Evolutionary conservation across 2,113 vertebrate genomes (phyloP).

Genomic region (Brachirus orientalis): DNA sequence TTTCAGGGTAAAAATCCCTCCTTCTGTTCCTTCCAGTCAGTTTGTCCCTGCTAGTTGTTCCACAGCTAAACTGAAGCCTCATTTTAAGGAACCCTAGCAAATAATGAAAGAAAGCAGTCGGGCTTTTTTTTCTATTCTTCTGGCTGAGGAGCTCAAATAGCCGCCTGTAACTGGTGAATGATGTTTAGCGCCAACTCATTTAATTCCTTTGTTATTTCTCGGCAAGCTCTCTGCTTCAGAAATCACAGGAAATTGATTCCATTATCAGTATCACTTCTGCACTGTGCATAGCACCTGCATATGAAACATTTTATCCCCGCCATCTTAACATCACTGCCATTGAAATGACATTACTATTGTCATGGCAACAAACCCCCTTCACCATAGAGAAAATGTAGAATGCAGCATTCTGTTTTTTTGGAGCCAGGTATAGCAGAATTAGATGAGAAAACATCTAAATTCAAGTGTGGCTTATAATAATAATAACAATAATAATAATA

Average conservation of each 20-base stretch:
- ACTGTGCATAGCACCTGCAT: conserved; percentile 71
- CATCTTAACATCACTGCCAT: conserved; percentile 72
- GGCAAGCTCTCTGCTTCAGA: conserved; percentile 69
- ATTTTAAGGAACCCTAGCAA: conserved; percentile 22
- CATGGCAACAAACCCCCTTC: conserved; percentile 79
- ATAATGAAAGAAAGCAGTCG: conserved; percentile 45
- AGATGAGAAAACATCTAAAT: conserved; percentile 7
- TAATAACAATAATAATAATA: not conserved
- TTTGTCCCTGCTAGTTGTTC: too few relatives aligned
- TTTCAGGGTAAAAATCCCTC: conserved; percentile 7
- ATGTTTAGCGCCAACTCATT: conserved; percentile 72
- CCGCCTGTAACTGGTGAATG: conserved; percentile 51
- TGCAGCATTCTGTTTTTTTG: conserved; percentile 39
- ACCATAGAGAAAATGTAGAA: conserved; percentile 44
- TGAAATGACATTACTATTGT: conserved; percentile 80
- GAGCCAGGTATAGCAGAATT: conserved; percentile 38
- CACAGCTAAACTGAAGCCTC: not conserved
- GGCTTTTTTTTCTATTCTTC: conserved; percentile 37
- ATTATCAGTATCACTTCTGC: conserved; percentile 75
- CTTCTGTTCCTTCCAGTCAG: conserved; percentile 10
- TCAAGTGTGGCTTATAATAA: not conserved
- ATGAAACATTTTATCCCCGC: conserved; percentile 69
- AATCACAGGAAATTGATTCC: conserved; percentile 81
- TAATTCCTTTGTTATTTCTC: conserved; percentile 74
- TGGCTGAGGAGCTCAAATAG: conserved; percentile 54